These are phyloP conservation scores for Aphelinus atriplicis DNA, from an alignment of 1,140 invertebrate genomes.

Conservation along the genomic window DNA sequence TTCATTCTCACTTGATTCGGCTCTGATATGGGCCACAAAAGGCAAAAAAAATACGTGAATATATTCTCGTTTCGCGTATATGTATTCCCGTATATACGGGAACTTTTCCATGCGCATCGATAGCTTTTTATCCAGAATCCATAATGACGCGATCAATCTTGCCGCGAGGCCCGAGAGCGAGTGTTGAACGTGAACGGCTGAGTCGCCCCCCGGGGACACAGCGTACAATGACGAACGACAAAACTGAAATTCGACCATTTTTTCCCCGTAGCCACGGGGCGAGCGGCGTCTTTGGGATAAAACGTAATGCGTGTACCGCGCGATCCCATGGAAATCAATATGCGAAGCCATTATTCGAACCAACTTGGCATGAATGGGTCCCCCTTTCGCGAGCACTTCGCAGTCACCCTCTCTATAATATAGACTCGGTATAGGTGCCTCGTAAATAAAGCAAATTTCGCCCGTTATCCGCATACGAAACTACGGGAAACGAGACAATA, in stretches of 20 bases:
- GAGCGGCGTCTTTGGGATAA: background rate
- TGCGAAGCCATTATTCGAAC: background rate
- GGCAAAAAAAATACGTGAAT: background rate
- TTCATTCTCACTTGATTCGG: background rate
- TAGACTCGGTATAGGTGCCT: no score
- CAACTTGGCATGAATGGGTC: background rate
- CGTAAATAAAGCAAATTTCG: no score
- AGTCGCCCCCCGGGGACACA: no score
- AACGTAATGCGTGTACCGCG: background rate
- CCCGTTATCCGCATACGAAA: no score
- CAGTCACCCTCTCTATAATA: no score
- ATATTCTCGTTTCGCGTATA: background rate
- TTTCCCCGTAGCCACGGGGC: background rate
- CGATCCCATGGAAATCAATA: background rate
- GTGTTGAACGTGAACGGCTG: background rate
- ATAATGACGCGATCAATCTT: conserved; percentile 1
- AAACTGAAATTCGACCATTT: background rate
- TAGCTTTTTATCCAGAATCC: background rate
- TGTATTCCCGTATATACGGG: background rate
- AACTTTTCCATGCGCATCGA: background rate
- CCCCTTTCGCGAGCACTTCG: no score
- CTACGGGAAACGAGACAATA: no score
- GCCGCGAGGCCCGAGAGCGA: background rate
- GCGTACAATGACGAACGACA: background rate
- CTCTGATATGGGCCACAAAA: background rate